phyloP scores from a whole-genome alignment of 2,797 vertebrate genomes.

The Trachurus trachurus region DNA sequence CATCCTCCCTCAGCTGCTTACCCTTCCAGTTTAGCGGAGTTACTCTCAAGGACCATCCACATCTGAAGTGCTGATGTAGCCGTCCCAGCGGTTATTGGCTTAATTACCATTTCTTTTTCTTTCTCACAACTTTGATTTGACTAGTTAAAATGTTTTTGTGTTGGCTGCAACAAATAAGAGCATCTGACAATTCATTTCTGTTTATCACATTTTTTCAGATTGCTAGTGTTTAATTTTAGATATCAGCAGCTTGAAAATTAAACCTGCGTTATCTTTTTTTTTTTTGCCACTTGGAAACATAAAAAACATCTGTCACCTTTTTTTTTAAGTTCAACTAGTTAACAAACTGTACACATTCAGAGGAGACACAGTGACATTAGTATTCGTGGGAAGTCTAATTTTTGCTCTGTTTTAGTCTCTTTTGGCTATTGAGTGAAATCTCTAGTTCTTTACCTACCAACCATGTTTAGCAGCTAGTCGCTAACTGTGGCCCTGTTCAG shows the following conservation, averaged over 20 bases:
- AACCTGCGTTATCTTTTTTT: not conserved
- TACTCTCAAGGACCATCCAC: constrained; percentile 23
- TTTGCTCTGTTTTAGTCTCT: not conserved
- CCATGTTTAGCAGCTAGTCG: not conserved
- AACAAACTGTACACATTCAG: not conserved
- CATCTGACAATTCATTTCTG: not conserved
- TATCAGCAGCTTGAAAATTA: not conserved
- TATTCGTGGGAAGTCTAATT: not conserved
- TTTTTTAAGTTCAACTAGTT: not conserved
- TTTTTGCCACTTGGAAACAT: not conserved
- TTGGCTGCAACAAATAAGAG: not conserved
- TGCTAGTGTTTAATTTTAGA: not conserved
- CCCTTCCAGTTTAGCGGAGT: constrained; percentile 30
- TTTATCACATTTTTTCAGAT: not conserved
- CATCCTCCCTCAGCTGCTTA: constrained; percentile 32
- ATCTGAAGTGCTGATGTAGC: constrained; percentile 8
- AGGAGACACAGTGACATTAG: not conserved
- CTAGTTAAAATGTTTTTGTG: not conserved
- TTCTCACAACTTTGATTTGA: constrained; percentile 6
- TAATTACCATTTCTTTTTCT: not conserved
- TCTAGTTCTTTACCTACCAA: not conserved
- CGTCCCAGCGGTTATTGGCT: not conserved
- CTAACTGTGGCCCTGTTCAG: not conserved
- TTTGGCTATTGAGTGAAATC: not conserved
- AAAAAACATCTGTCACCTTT: not conserved